phyloP scores from a whole-genome alignment of 2,113 vertebrate genomes.

The Sclerurus mexicanus region DNA sequence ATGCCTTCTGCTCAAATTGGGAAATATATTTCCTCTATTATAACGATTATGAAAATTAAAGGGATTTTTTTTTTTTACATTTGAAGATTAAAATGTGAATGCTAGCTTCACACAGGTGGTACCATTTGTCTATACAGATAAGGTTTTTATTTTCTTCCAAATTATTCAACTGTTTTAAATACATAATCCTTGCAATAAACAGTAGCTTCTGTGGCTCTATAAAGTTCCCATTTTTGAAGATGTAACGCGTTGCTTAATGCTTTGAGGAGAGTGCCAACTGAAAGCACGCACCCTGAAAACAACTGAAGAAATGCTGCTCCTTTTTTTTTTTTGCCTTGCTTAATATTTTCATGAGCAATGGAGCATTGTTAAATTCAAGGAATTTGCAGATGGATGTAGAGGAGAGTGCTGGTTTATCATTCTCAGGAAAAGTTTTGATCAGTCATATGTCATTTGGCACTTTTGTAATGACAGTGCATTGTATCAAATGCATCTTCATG shows the following conservation, averaged over 20 bases:
- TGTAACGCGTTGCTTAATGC: neutral
- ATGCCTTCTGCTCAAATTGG: neutral
- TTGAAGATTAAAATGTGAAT: neutral
- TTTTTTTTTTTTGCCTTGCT: neutral
- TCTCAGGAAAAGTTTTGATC: conserved; percentile 8
- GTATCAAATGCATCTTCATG: neutral
- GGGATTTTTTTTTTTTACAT: neutral
- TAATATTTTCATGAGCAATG: neutral
- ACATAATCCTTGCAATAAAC: neutral
- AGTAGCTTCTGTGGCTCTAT: neutral
- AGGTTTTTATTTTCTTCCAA: neutral
- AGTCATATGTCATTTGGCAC: neutral
- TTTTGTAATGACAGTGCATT: neutral
- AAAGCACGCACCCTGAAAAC: neutral
- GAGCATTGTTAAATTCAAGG: neutral
- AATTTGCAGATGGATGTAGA: neutral
- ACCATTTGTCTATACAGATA: neutral
- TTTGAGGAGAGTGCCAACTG: neutral
- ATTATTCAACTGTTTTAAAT: neutral
- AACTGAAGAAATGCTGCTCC: neutral
- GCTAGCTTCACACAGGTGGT: neutral
- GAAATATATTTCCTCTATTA: neutral
- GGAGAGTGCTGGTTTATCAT: neutral
- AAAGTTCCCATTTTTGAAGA: neutral
- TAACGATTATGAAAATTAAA: neutral